Conservation (phyloP, 23 tunicate genomes). For the Phallusia fumigata region DNA sequence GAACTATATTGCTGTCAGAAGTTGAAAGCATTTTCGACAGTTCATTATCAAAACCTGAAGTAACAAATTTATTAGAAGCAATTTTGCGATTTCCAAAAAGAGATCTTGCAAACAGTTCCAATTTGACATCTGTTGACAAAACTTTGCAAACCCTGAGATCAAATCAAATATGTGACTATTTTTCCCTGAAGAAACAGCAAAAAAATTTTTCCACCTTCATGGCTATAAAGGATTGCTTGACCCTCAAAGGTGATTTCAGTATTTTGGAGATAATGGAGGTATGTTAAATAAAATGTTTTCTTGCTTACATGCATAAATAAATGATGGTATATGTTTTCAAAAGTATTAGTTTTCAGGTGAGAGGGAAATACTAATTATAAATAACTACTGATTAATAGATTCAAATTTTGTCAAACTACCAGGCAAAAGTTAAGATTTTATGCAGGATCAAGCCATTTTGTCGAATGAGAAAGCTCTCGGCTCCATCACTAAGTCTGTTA, state of each 20-base stretch:
- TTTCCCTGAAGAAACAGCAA: conserved; percentile 25
- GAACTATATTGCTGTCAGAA: too few relatives aligned
- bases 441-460: background rate
- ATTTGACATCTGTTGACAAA: too few relatives aligned
- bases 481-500: background rate
- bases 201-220: conserved; percentile 2
- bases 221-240: conserved; percentile 18
- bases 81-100: background rate
- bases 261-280: conserved; percentile 29
- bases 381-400: background rate
- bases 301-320: background rate
- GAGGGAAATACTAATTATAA: background rate
- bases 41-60: background rate
- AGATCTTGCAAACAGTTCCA: background rate
- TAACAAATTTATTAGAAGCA: background rate
- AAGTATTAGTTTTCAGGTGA: too few relatives aligned
- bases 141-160: too few relatives aligned
- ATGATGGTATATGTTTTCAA: too few relatives aligned
- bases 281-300: too few relatives aligned
- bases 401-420: background rate
- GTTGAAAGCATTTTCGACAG: too few relatives aligned
- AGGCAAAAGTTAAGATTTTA: background rate
- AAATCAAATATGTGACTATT: conserved; percentile 30
- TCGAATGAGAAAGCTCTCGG: background rate
- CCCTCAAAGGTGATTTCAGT: conserved; percentile 24